Conservation (phyloP, 30 jellyfish, hydroid and myxozoan species). For the Aurelia sp. region DNA sequence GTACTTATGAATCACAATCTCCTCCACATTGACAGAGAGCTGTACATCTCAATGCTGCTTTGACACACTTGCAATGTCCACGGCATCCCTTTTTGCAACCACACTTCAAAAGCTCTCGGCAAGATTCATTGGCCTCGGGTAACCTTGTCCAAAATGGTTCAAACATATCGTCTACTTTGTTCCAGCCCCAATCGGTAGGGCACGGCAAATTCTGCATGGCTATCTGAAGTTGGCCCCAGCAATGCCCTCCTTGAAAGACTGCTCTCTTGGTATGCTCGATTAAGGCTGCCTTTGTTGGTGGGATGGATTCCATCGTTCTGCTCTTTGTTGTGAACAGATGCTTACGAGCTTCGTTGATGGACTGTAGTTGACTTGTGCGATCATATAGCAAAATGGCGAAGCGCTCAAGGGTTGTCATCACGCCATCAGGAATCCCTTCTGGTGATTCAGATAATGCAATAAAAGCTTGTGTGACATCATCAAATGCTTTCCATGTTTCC, state of each 20-base stretch:
- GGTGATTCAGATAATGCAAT: conserved; percentile 23
- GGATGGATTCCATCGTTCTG: conserved; percentile 20
- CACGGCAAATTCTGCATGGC: neutral
- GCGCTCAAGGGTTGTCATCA: conserved; percentile 47
- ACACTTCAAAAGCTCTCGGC: conserved; percentile 11
- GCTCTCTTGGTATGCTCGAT: conserved; percentile 25
- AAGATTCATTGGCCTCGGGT: conserved; percentile 8
- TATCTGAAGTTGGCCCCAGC: conserved; percentile 39
- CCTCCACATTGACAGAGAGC: conserved; percentile 34
- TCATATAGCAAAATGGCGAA: conserved; percentile 28
- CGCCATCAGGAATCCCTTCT: conserved; percentile 29
- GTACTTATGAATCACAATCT: conserved; percentile 7
- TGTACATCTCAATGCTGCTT: conserved; percentile 11
- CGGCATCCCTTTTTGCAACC: neutral
- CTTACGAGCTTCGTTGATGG: conserved; percentile 26
- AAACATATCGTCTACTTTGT: neutral
- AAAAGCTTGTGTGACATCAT: conserved; percentile 23
- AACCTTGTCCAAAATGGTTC: conserved; percentile 23
- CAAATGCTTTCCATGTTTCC: conserved; percentile 39
- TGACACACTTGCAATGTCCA: conserved; percentile 22
- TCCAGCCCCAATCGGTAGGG: conserved; percentile 54
- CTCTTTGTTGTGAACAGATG: conserved; percentile 26
- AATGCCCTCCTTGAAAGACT: conserved; percentile 32
- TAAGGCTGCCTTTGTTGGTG: conserved; percentile 41
- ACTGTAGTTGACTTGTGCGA: conserved; percentile 19